Evolutionary conservation across 2,797 vertebrate genomes (phyloP).

Genomic region (Glossophaga mutica): DNA sequence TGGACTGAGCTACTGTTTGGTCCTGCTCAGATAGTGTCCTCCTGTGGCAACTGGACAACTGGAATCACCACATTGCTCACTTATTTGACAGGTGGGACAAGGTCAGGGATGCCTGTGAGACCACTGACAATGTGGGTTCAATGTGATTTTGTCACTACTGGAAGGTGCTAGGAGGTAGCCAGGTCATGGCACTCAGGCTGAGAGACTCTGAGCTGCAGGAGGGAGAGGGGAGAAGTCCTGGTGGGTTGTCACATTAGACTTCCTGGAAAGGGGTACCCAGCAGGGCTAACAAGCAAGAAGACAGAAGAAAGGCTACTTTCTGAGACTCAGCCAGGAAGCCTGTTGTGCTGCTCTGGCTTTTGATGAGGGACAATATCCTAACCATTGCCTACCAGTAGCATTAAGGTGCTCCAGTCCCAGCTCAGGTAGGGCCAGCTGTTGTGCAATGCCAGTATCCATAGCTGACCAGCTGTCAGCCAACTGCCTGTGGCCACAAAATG

Average conservation of each 20-base stretch:
- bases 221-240: not conserved
- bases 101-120: not conserved
- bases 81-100: not conserved
- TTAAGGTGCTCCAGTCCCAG: not conserved
- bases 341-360: not conserved
- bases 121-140: not conserved
- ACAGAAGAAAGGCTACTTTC: not conserved
- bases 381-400: not conserved
- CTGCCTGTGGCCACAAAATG: not conserved
- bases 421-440: not conserved
- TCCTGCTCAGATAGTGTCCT: not conserved
- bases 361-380: not conserved
- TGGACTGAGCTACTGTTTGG: not conserved
- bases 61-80: not conserved
- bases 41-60: not conserved
- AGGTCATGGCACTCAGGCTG: no score
- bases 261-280: not conserved
- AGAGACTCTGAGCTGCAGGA: not conserved
- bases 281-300: not conserved
- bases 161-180: not conserved
- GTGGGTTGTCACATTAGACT: not conserved
- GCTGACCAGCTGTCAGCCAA: constrained; percentile 34
- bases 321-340: not conserved
- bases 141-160: not conserved
- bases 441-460: not conserved